A percentile compares a stretch with the other conserved stretches of the same genome.
These are phyloP conservation scores for Polypedilum vanderplanki DNA, from an alignment of 1,140 invertebrate genomes.

Conservation along the genomic window DNA sequence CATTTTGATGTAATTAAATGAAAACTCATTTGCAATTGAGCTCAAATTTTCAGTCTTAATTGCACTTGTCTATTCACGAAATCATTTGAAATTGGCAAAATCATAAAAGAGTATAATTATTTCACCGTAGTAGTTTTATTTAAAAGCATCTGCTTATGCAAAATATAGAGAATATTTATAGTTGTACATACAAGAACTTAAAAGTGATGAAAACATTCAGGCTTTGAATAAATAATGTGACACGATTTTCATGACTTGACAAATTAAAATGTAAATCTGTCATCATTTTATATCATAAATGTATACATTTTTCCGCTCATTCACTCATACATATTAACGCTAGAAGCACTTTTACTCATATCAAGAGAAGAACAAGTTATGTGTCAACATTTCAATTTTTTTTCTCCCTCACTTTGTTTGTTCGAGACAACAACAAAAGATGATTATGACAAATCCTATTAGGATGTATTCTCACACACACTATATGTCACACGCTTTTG, in stretches of 20 bases:
- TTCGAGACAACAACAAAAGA: neutral
- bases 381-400: slow-evolving; percentile 21
- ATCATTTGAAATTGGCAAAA: neutral
- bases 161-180: neutral
- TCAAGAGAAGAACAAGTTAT: neutral
- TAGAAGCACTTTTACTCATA: neutral
- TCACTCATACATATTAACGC: neutral
- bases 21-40: neutral
- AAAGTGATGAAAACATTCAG: slow-evolving; percentile 13
- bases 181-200: neutral
- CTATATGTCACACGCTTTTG: neutral
- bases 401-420: neutral
- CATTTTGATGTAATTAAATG: neutral
- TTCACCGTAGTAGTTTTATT: neutral
- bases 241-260: slow-evolving; percentile 21
- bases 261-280: slow-evolving; percentile 24
- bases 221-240: slow-evolving; percentile 22
- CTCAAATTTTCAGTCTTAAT: neutral
- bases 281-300: neutral
- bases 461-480: neutral
- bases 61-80: too few relatives aligned
- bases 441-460: slow-evolving; percentile 18
- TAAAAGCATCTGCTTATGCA: neutral
- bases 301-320: neutral
- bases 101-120: neutral